Base-by-base conservation (phyloP, 2,888 invertebrate species). In the Epinotia nisella region DNA sequence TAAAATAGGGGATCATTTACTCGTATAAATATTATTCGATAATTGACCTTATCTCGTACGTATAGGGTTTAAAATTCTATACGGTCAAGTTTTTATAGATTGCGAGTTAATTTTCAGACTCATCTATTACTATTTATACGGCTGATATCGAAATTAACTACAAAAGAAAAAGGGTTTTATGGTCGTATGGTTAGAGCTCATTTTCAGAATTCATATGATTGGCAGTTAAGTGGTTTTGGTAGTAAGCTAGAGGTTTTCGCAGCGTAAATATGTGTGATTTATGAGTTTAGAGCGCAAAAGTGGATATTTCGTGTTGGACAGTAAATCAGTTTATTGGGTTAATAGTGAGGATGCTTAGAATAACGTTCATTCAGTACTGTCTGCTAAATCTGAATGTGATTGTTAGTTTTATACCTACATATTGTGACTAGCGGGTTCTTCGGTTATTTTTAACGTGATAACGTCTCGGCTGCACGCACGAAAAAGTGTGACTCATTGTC, bases 301-400 rank as follows among this genome's bases (percentile, higher is more conserved):
- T 65, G 51, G 41, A n/a, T 15, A 61, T 21, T 59, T 19, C 19
- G 17, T 53, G 17, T n/a, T 49, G 5, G 41, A n/a, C n/a, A 19
- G 11, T 64, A 45, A 41, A 65, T 53, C 4, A 17, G 19, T 71
- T 66, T 60, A 66, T 55, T 66, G 5, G 65, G 71, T 71, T 65
- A 66, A 59, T 21, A 53, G 21, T 49, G 11, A 60, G 29, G 39
- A 39, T n/a, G 66, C 66, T 59, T 15, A 24, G 29, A 71, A 71
- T 61, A 67, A 45, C 41, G 24, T 71, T 71, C 61, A 72, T 72
- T 72, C 39, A 53, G 19, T 41, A 13, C 35, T 29, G 11, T 24
- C 45, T 58, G 35, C 35, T 4, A 45, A 13, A 45, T 45, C 0
- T 3, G 2, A 15, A 45, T 3, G 13, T 15, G 45, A 11, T 45